Conservation (phyloP, 2,797 vertebrate species). For the Coracias cyanogaster region DNA sequence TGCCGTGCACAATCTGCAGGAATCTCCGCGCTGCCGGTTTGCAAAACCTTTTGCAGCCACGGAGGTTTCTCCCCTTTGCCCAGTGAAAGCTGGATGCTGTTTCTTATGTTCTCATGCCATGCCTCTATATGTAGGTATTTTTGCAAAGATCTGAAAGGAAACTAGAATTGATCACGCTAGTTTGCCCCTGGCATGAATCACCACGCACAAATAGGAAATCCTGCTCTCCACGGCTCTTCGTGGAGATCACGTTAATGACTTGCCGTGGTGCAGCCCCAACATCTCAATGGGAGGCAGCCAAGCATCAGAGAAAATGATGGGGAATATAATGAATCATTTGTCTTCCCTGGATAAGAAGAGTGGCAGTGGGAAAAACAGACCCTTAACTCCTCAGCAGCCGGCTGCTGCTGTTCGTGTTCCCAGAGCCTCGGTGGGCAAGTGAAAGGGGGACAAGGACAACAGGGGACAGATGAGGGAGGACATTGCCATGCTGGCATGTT, state of each 20-base stretch:
- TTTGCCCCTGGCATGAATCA: conserved; percentile 42
- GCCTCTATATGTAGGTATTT: background rate
- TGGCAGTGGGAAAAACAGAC: background rate
- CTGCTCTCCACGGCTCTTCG: background rate
- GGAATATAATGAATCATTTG: conserved; percentile 64
- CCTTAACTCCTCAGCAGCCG: conserved; percentile 19
- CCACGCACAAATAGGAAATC: conserved; percentile 1
- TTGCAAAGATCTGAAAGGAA: conserved; percentile 1
- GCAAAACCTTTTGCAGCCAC: background rate
- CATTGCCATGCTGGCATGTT: background rate
- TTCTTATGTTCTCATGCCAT: background rate
- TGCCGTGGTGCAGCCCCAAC: conserved; percentile 17
- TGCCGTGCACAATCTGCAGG: fast-evolving
- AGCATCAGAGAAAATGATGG: conserved; percentile 58
- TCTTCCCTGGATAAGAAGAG: conserved; percentile 50
- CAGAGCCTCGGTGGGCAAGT: background rate
- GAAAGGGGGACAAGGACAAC: background rate
- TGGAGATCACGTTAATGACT: conserved; percentile 20
- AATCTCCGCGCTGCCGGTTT: fast-evolving
- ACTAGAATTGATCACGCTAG: background rate
- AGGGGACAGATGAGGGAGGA: background rate
- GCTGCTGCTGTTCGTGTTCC: background rate
- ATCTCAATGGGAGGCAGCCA: conserved; percentile 49
- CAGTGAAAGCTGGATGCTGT: fast-evolving
- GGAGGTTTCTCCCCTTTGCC: background rate